Base-by-base conservation (phyloP, 2,888 invertebrate genomes). In the Drosophila fungiperda region DNA sequence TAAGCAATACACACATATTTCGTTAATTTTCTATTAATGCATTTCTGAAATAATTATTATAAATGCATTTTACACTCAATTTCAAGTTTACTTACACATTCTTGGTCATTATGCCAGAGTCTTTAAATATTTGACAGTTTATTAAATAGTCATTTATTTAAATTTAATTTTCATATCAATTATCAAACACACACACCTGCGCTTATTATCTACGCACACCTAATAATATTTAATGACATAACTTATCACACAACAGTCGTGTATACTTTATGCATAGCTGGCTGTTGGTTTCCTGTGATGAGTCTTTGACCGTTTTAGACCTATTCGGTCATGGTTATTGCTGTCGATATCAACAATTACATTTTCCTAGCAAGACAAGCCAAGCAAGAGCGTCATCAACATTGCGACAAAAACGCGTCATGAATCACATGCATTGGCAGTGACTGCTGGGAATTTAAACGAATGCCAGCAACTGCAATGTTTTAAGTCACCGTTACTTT, bases 391-490 rank as follows among this genome's bases (percentile, higher is more conserved):
- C 80, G 73, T 82, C 83, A 80, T 68, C 36, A 20, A 40, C 15
- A 20, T 42, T 40, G 45, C 52, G 45, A 53, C 17, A 62, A 69
- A 69, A 60, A 32, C 63, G 73, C 75, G 84, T 77, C 84, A 87
- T 89, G 87, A 84, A 81, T 89, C 84, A 89, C 79, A 79, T 76
- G 72, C 61, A 60, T 38, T 80, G 15, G 29, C 63, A 72, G 64
- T 73, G 76, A 53, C 67, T 75, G n/a, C 58, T 48, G 35, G 17
- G 23, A 73, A 20, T 64, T 49, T 11, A 26, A 33, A n/a, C 65
- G 48, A 71, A 58, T 59, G 5, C 40, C 38, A 57, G 54, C 75
- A 66, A 65, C 68, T 76, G 78, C 73, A 76, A 57, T 36, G 40
- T 64, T 68, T 48, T 55, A 48, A 72, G 64, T 68, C 67, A 50